These are phyloP conservation scores for Neoaliturus tenellus DNA, from an alignment of 2,888 invertebrate genomes.

Conservation along the genomic window DNA sequence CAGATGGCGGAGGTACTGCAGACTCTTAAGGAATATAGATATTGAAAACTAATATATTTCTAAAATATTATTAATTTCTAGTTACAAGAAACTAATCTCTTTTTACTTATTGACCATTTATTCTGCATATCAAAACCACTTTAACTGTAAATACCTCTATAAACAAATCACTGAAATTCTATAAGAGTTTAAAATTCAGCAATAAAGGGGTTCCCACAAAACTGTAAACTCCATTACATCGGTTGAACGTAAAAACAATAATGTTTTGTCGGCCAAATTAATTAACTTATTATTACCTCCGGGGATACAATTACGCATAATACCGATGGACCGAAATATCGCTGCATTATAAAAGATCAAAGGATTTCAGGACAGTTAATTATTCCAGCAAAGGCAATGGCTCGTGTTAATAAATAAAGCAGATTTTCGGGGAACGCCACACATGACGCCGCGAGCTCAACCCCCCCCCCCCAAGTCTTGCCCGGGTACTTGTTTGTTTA, in stretches of 20 bases:
- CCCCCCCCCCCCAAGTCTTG: background rate
- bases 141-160: no score
- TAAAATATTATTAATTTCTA: no score
- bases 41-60: no score
- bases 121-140: no score
- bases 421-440: slow-evolving; percentile 27
- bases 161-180: background rate
- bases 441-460: slow-evolving; percentile 29
- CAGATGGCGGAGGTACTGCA: no score
- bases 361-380: slow-evolving; percentile 23
- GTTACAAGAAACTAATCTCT: no score
- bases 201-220: background rate
- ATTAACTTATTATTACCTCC: slow-evolving; percentile 37
- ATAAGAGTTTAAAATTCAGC: no score
- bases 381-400: slow-evolving; percentile 30
- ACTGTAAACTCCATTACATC: background rate
- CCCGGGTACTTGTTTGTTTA: slow-evolving; percentile 21
- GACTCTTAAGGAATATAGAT: no score
- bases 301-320: slow-evolving; percentile 42
- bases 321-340: slow-evolving; percentile 29
- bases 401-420: slow-evolving; percentile 37
- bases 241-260: slow-evolving; percentile 22
- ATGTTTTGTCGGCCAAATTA: slow-evolving; percentile 30
- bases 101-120: no score
- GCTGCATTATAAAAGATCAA: slow-evolving; percentile 43